phyloP scores from a whole-genome alignment of 2,888 invertebrate genomes.

The Rhorus exstirpatorius region DNA sequence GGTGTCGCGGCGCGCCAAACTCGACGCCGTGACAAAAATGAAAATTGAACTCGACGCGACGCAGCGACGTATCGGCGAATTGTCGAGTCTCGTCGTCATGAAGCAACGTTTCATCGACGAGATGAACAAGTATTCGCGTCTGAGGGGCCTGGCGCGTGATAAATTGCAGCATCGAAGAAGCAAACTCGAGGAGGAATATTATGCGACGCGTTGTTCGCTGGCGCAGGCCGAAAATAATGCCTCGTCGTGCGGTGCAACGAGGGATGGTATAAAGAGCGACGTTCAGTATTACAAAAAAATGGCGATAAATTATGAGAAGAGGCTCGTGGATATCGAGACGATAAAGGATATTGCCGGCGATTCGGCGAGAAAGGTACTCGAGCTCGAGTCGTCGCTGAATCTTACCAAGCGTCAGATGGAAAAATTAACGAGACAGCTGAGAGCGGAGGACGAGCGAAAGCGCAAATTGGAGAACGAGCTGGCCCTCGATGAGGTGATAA shows the following conservation, averaged over 20 bases:
- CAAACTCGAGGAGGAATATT: slow-evolving; percentile 89
- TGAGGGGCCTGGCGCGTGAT: slow-evolving; percentile 88
- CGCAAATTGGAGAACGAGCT: slow-evolving; percentile 90
- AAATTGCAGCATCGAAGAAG: slow-evolving; percentile 89
- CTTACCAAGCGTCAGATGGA: slow-evolving; percentile 92
- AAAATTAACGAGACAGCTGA: slow-evolving; percentile 91
- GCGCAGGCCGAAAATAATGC: slow-evolving; percentile 87
- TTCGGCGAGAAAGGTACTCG: slow-evolving; percentile 90
- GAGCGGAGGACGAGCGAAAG: slow-evolving; percentile 91
- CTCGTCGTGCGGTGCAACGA: slow-evolving; percentile 75
- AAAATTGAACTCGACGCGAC: slow-evolving; percentile 89
- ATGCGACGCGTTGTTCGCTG: slow-evolving; percentile 88
- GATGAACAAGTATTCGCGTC: slow-evolving; percentile 88
- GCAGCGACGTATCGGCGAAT: slow-evolving; percentile 90
- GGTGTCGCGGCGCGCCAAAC: slow-evolving; percentile 82
- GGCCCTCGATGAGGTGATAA: slow-evolving; percentile 87
- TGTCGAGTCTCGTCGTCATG: slow-evolving; percentile 89
- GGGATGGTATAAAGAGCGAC: slow-evolving; percentile 82
- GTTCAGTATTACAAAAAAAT: slow-evolving; percentile 85
- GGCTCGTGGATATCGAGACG: slow-evolving; percentile 87
- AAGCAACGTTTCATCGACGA: slow-evolving; percentile 92
- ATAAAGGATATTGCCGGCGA: slow-evolving; percentile 88
- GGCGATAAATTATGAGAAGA: slow-evolving; percentile 86
- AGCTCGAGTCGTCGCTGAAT: slow-evolving; percentile 91
- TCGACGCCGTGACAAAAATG: slow-evolving; percentile 84